A percentile compares a stretch with the other conserved stretches of the same genome.
Conservation (phyloP, 30 jellyfish, hydroid and myxozoan genomes). For the Aurelia sp. region DNA sequence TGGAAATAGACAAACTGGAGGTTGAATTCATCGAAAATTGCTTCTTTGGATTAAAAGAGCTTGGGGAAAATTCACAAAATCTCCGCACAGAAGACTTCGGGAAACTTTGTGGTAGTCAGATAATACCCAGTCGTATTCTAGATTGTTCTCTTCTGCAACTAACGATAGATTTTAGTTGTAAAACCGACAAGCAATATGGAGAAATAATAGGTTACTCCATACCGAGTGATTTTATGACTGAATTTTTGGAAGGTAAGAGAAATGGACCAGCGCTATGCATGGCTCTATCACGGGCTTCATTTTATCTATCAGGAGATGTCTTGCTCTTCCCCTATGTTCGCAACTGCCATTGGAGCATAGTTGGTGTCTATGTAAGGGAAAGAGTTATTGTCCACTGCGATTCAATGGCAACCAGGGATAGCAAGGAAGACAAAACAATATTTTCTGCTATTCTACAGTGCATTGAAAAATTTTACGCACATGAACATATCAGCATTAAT, state of each 20-base stretch:
- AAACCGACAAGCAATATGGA: too few species aligned
- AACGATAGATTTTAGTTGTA: neutral
- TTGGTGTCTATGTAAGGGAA: constrained; percentile 3
- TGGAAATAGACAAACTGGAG: too few species aligned
- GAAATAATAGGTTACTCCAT: neutral
- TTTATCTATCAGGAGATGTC: neutral
- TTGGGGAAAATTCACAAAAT: too few species aligned
- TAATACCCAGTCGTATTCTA: neutral
- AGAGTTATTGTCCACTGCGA: constrained; percentile 24
- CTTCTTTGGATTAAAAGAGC: too few species aligned
- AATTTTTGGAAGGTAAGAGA: neutral
- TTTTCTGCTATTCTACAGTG: neutral
- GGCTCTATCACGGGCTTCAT: neutral
- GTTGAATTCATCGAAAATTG: too few species aligned
- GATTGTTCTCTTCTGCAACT: neutral
- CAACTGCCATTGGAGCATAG: constrained; percentile 9
- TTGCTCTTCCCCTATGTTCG: constrained; percentile 18
- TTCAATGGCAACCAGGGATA: constrained; percentile 4
- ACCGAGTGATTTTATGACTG: neutral
- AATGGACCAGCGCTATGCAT: neutral
- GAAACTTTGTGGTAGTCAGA: neutral
- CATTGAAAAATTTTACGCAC: neutral
- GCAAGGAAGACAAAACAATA: neutral
- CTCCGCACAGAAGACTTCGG: too few species aligned
- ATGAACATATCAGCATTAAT: neutral